Evolutionary conservation across 2,888 invertebrate species (phyloP).

Genomic region (Tiliacea citrago): DNA sequence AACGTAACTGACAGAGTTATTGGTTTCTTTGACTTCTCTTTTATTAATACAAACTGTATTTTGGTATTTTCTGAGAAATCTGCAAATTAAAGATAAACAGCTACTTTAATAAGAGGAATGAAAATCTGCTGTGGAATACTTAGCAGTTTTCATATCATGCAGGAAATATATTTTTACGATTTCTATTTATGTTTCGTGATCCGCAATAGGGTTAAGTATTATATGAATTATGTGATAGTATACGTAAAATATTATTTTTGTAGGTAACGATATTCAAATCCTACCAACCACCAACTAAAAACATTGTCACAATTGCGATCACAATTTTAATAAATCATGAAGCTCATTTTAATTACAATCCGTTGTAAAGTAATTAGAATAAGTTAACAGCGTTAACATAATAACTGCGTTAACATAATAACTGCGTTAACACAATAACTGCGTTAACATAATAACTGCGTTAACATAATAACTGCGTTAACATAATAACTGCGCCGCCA

Average conservation of each 20-base stretch:
- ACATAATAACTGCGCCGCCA: slow-evolving; percentile 32
- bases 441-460: slow-evolving; percentile 33
- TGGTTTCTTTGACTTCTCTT: background rate
- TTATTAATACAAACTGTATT: background rate
- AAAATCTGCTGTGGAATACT: background rate
- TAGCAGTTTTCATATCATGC: background rate
- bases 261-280: background rate
- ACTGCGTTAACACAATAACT: slow-evolving; percentile 34
- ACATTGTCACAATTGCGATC: background rate
- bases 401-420: slow-evolving; percentile 30
- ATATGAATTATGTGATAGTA: background rate
- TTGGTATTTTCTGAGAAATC: background rate
- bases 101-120: too few species aligned
- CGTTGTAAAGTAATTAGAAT: slow-evolving; percentile 44
- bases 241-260: background rate
- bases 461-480: slow-evolving; percentile 34
- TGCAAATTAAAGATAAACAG: background rate
- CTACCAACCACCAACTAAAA: background rate
- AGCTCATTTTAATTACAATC: slow-evolving; percentile 44
- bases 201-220: background rate
- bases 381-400: slow-evolving; percentile 35
- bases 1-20: background rate
- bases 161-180: background rate
- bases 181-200: background rate
- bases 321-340: slow-evolving; percentile 12